Conservation (phyloP, 2,888 invertebrate species). For the Lumbricus terrestris region DNA sequence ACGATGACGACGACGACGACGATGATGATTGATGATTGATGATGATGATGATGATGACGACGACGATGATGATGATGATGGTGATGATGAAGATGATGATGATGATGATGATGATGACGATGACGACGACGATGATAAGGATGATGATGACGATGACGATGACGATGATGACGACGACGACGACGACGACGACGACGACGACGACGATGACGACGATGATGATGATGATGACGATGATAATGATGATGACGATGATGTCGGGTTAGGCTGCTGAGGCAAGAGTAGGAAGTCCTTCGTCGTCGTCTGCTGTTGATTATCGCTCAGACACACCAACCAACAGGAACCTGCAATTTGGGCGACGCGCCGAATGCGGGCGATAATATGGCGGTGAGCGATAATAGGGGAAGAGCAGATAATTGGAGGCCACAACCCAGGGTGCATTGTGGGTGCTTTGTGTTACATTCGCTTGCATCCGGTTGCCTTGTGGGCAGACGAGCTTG, state of each 20-base stretch:
- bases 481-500: neutral
- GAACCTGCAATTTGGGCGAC: neutral
- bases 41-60: constrained; percentile 33
- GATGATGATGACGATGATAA: too few relatives aligned
- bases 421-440: neutral
- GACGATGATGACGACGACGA: too few relatives aligned
- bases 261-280: neutral
- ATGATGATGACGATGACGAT: too few relatives aligned
- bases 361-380: neutral
- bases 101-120: constrained; percentile 19
- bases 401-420: neutral
- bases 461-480: constrained; percentile 3
- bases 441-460: constrained; percentile 3
- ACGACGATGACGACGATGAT: too few relatives aligned
- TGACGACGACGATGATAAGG: too few relatives aligned
- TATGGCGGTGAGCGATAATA: neutral
- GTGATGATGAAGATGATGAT: constrained; percentile 29
- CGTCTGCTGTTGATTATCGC: constrained; percentile 3
- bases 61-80: constrained; percentile 18
- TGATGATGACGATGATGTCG: too few relatives aligned
- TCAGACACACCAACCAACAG: neutral
- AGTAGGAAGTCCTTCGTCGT: neutral
- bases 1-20: constrained; percentile 32
- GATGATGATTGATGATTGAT: too few relatives aligned
- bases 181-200: too few relatives aligned